phyloP scores from a whole-genome alignment of 1,140 invertebrate species.

The Babylonia areolata region DNA sequence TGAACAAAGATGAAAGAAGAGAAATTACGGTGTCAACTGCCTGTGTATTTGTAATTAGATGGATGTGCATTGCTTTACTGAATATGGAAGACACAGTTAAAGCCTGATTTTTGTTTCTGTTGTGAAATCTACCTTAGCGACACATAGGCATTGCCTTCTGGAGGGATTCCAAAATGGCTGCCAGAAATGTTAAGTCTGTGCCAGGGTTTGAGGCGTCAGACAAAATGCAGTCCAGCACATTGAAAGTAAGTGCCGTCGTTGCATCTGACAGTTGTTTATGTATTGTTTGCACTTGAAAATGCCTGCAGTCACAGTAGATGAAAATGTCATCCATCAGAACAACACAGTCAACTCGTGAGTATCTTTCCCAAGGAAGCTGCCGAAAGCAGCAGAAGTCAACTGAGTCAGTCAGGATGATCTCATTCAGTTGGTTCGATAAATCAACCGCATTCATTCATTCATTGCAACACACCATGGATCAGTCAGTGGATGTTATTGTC shows the following conservation, averaged over 20 bases:
- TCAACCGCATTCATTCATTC: too few relatives aligned
- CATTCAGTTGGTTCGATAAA: too few relatives aligned
- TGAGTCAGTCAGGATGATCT: too few relatives aligned
- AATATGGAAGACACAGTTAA: not conserved
- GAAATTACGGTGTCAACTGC: not conserved
- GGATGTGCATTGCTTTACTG: not conserved
- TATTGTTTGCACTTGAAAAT: not conserved
- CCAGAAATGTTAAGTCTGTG: constrained; percentile 37
- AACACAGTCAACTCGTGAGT: not conserved
- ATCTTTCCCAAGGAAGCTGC: not conserved
- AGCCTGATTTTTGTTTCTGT: not conserved
- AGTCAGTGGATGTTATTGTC: too few relatives aligned
- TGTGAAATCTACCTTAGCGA: not conserved
- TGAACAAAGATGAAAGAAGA: constrained; percentile 9
- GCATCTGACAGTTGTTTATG: not conserved
- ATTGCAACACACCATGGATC: too few relatives aligned
- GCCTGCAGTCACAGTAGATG: not conserved
- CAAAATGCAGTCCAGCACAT: constrained; percentile 69
- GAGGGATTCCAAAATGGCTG: constrained; percentile 40
- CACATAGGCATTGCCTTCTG: not conserved
- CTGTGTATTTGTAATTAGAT: not conserved
- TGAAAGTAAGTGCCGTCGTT: constrained; percentile 60
- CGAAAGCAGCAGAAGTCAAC: too few relatives aligned
- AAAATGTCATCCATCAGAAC: constrained; percentile 6
- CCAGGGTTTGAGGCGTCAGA: constrained; percentile 42